phyloP scores from a whole-genome alignment of 1,140 invertebrate species.

The Adoxophyes honmai region DNA sequence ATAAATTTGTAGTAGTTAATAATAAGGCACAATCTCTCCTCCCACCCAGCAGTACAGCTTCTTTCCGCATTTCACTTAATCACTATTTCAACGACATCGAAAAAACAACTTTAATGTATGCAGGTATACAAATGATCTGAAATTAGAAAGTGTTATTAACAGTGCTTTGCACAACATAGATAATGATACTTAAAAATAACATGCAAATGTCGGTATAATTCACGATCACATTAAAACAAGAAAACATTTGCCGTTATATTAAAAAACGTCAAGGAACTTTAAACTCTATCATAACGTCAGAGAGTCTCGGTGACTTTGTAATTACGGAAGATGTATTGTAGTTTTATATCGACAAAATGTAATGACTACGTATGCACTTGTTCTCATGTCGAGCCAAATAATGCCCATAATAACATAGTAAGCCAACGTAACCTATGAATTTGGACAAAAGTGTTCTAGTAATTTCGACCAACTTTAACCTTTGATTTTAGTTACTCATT shows the following conservation, averaged over 20 bases:
- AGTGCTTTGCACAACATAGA: conserved; percentile 27
- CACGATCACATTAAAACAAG: conserved; percentile 24
- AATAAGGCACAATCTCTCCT: no score
- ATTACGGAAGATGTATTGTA: neutral
- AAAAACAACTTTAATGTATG: no score
- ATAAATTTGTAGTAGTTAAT: no score
- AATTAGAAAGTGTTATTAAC: conserved; percentile 48
- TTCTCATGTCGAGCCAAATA: conserved; percentile 48
- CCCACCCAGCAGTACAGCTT: no score
- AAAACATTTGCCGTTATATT: neutral
- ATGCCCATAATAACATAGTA: conserved; percentile 52
- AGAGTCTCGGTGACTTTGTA: neutral
- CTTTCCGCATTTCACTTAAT: no score
- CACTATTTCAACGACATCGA: no score
- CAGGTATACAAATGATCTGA: conserved; percentile 19
- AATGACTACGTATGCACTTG: conserved; percentile 58
- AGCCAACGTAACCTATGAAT: conserved; percentile 28
- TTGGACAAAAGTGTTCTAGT: conserved; percentile 47
- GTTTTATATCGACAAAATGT: conserved; percentile 17
- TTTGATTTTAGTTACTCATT: conserved; percentile 32
- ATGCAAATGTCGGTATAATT: conserved; percentile 53
- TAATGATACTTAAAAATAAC: conserved; percentile 42
- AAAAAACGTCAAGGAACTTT: neutral
- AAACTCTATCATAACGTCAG: neutral
- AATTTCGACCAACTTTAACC: conserved; percentile 56